phyloP scores from a whole-genome alignment of 2,888 invertebrate species.

The Agrenia bidenticulata region DNA sequence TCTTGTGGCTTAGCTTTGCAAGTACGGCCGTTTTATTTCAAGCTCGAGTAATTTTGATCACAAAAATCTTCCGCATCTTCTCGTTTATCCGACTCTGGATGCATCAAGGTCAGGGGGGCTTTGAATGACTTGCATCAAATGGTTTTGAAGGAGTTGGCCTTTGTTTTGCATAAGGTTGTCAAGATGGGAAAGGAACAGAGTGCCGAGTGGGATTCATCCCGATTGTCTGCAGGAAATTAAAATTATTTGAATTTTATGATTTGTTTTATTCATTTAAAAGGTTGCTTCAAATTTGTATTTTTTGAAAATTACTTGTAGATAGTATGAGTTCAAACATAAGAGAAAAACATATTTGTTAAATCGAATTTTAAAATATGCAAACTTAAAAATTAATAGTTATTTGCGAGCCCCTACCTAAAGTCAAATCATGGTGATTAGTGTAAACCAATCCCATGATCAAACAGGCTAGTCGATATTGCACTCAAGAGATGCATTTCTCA shows the following conservation, averaged over 20 bases:
- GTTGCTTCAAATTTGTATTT: no score
- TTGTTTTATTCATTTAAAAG: no score
- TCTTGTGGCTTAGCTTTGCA: no score
- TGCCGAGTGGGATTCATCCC: neutral
- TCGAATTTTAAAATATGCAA: neutral
- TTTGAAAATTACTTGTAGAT: no score
- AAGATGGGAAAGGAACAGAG: neutral
- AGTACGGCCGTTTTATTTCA: no score
- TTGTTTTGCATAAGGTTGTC: slow-evolving; percentile 10
- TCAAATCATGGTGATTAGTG: no score
- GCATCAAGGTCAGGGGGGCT: neutral
- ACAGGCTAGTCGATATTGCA: slow-evolving; percentile 6
- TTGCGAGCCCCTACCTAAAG: no score
- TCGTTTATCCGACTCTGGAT: slow-evolving; percentile 9
- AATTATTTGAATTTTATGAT: neutral
- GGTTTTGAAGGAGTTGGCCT: neutral
- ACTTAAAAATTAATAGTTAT: neutral
- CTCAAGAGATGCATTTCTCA: slow-evolving; percentile 22
- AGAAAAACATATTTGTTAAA: no score
- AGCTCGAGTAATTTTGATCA: no score
- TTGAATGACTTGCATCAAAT: slow-evolving; percentile 5
- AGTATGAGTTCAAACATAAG: no score
- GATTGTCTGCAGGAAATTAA: neutral
- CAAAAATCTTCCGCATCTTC: no score
- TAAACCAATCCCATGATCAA: neutral